Evolutionary conservation across 2,113 vertebrate genomes (phyloP), one percentile per base, ranked within the genome.

Genomic region (Aptenodytes patagonicus): DNA sequence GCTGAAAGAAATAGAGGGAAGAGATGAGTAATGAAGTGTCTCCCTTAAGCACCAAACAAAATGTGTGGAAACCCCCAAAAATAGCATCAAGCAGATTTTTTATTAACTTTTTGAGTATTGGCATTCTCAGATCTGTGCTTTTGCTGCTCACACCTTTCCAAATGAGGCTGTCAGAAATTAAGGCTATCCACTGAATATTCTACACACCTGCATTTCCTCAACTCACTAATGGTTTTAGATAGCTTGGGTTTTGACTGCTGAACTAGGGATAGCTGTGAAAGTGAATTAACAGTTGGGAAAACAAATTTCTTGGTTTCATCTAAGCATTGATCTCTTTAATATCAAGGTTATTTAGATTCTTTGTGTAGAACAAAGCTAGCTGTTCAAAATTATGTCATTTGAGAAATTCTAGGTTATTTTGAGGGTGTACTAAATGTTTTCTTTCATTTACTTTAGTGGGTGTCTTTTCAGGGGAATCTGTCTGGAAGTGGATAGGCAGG

Each of bases 21-120:
- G 9, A 68, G 12, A 54, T 22, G 46, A 60, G 40, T 12, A 83
- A 9, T 40, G 6, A 76, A 54, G 17, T 51, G 24, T 54, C 10
- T 88, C 10, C 19, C 25, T 83, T 61, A 79, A 75, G 25, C 5
- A 21, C 2, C 4, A 55, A 70, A 47, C 0, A 57, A 20, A 64
- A 54, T 5, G 3, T 9, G 3, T 34, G 13, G 36, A 94, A 51
- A 8, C 1, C 1, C 2, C 5, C 3, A 0, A 25, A 73, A 76
- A 24, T 9, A 75, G 2, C 2, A 11, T 38, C 18, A 60, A 60
- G 5, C 1, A 57, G 13, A 31, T 58, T 62, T 80, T 61, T 34
- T 2, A 57, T 60, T 55, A 34, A 44, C 3, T 55, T 25, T 2
- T 25, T 49, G 13, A 62, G 4, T n/a, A 29, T 19, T 57, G 24